Conservation (phyloP, 2,888 invertebrate species). For the Habroteleia sp. region DNA sequence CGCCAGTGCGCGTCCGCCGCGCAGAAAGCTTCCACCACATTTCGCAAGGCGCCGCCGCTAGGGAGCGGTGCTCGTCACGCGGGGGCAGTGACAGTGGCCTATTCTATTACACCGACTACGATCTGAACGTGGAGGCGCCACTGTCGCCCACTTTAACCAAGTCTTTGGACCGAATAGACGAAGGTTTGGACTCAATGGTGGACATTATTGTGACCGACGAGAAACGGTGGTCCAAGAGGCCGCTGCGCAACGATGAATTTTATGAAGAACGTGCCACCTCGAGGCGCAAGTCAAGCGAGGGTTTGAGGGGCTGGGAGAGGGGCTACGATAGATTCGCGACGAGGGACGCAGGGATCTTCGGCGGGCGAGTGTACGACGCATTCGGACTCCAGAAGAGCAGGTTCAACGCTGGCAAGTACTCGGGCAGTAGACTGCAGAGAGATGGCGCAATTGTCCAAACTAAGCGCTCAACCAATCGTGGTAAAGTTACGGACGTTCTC, state of each 20-base stretch:
- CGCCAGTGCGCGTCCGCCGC: conserved; percentile 69
- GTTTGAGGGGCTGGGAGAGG: conserved; percentile 20
- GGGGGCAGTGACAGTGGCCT: conserved; percentile 81
- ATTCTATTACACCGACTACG: conserved; percentile 77
- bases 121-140: conserved; percentile 70
- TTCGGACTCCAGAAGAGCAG: conserved; percentile 77
- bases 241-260: conserved; percentile 72
- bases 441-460: conserved; percentile 66
- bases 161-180: conserved; percentile 90
- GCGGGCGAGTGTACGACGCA: conserved; percentile 75
- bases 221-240: conserved; percentile 71
- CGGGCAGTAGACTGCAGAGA: conserved; percentile 70
- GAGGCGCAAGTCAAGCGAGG: conserved; percentile 3
- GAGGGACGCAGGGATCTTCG: conserved; percentile 73
- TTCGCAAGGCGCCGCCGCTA: conserved; percentile 55
- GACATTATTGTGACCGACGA: conserved; percentile 86
- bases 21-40: conserved; percentile 80
- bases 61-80: conserved; percentile 67
- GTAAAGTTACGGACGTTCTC: conserved; percentile 78
- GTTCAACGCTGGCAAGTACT: conserved; percentile 79
- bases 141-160: conserved; percentile 83
- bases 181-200: conserved; percentile 87
- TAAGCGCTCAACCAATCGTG: conserved; percentile 72
- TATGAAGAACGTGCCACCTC: conserved; percentile 69
- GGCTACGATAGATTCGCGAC: conserved; percentile 67